Evolutionary conservation across 1,140 invertebrate species (phyloP).

Genomic region (Macrobrachium rosenbergii): DNA sequence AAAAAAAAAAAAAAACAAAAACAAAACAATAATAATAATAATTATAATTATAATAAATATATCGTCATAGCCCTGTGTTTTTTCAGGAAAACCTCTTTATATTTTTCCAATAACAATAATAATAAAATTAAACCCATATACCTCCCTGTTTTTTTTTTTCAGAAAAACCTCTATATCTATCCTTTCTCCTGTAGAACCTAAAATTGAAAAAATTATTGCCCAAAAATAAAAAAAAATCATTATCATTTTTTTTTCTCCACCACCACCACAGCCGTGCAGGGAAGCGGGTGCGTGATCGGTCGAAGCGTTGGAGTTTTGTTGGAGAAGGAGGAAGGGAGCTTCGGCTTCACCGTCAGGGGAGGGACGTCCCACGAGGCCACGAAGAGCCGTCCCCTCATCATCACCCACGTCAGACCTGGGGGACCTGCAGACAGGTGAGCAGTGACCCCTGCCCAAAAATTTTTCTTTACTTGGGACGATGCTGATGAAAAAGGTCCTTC

Average conservation of each 20-base stretch:
- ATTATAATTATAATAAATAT: too few relatives aligned
- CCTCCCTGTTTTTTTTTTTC: too few relatives aligned
- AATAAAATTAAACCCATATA: too few relatives aligned
- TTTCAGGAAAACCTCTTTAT: too few relatives aligned
- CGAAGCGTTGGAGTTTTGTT: conserved; percentile 77
- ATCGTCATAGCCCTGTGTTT: too few relatives aligned
- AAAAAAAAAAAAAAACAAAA: too few relatives aligned
- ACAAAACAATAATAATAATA: too few relatives aligned
- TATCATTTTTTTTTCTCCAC: conserved; percentile 18
- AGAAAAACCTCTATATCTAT: too few relatives aligned
- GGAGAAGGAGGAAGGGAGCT: conserved; percentile 85
- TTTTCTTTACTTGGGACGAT: too few relatives aligned
- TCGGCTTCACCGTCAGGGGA: conserved; percentile 90
- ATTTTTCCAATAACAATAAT: too few relatives aligned
- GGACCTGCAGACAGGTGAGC: conserved; percentile 86
- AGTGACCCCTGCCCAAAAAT: neutral
- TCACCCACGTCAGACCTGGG: conserved; percentile 89
- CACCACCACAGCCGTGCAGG: conserved; percentile 38
- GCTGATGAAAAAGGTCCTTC: too few relatives aligned
- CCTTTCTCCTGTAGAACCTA: too few relatives aligned
- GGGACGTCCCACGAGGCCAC: conserved; percentile 74
- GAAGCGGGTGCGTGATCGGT: conserved; percentile 53
- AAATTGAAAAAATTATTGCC: neutral
- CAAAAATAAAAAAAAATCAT: neutral
- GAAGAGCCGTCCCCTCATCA: conserved; percentile 82